Percentiles rank a stretch among this genome's conserved stretches.
Evolutionary conservation across 2,797 vertebrate species (phyloP).

Genomic region (Hapalemur alaotrensis): DNA sequence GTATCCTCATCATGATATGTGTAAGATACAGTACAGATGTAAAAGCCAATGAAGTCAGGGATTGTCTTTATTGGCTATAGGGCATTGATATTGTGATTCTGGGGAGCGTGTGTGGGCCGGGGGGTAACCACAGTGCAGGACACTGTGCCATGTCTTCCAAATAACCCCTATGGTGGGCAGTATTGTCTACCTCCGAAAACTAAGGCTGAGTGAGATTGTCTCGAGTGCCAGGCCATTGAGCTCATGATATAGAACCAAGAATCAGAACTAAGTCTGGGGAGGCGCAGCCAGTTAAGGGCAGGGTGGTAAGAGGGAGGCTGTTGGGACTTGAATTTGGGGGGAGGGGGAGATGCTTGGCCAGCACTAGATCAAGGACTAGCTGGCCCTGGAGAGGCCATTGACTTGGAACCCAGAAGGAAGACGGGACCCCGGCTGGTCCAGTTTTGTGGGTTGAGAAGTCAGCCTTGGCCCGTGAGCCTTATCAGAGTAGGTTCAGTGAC

Average conservation of each 20-base stretch:
- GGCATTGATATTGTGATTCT: not conserved
- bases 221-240: not conserved
- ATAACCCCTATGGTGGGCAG: rapidly evolving
- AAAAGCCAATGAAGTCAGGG: not conserved
- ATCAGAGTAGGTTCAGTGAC: not conserved
- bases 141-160: rapidly evolving
- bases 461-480: not conserved
- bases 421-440: not conserved
- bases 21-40: not conserved
- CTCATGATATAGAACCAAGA: not conserved
- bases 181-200: not conserved
- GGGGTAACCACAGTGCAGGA: not conserved
- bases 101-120: not conserved
- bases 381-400: not conserved
- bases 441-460: not conserved
- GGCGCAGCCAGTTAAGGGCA: not conserved
- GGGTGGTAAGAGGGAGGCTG: not conserved
- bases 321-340: not conserved
- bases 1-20: too few relatives aligned
- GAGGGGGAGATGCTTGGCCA: not conserved
- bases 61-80: not conserved
- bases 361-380: not conserved
- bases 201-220: not conserved
- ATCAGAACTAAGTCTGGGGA: not conserved
- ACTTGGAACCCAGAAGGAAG: not conserved